These are phyloP conservation scores for Camarhynchus parvulus DNA, from an alignment of 2,113 vertebrate genomes.

Conservation along the genomic window DNA sequence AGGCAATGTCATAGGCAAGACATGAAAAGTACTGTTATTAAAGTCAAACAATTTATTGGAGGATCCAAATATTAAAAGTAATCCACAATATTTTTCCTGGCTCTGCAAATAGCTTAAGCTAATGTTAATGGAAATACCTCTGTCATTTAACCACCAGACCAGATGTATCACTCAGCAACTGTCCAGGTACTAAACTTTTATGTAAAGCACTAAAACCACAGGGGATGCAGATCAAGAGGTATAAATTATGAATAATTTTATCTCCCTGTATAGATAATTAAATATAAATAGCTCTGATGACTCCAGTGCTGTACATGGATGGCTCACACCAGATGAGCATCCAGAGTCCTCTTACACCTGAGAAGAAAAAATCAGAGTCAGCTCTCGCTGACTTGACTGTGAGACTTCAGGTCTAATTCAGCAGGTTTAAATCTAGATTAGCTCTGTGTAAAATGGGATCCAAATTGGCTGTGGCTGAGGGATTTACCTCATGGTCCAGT, in stretches of 20 bases:
- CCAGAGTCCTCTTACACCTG: neutral
- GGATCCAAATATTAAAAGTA: neutral
- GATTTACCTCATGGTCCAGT: neutral
- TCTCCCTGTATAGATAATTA: neutral
- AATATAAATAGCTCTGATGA: neutral
- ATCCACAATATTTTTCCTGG: neutral
- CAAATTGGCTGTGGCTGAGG: neutral
- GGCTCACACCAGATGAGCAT: neutral
- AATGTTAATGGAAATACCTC: neutral
- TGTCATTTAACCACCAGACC: neutral
- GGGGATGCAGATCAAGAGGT: neutral
- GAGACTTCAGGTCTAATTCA: neutral
- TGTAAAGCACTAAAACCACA: neutral
- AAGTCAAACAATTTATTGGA: neutral
- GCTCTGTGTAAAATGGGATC: neutral
- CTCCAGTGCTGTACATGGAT: neutral
- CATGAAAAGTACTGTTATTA: neutral
- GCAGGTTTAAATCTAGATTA: neutral
- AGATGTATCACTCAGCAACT: neutral
- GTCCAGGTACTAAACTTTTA: neutral
- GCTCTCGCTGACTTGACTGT: neutral
- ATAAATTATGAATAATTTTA: neutral
- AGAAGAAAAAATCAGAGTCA: fast-evolving
- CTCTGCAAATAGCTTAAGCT: neutral
- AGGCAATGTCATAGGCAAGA: neutral